A percentile compares a stretch with the other conserved stretches of the same genome.
phyloP scores from a whole-genome alignment of 2,113 vertebrate genomes.

The Corydoras sp. region DNA sequence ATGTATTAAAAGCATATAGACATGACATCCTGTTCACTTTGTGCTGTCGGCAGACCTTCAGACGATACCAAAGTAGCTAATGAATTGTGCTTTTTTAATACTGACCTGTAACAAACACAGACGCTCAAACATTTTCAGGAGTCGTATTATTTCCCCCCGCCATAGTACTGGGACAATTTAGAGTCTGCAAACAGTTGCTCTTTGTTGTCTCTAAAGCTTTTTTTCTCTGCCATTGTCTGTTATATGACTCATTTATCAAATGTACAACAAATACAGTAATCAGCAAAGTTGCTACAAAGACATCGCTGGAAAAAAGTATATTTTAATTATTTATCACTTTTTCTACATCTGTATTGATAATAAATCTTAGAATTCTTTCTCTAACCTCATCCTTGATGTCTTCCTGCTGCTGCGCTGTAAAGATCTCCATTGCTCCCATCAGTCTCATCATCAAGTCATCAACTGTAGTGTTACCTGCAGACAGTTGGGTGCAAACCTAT shows the following conservation, averaged over 20 bases:
- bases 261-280: not conserved
- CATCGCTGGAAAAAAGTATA: not conserved
- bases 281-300: not conserved
- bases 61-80: conserved; percentile 36
- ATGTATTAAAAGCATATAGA: conserved; percentile 27
- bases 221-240: conserved; percentile 17
- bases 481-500: conserved; percentile 48
- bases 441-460: conserved; percentile 99
- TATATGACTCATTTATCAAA: not conserved
- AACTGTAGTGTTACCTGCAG: conserved; percentile 92
- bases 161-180: conserved; percentile 28
- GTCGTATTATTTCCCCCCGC: conserved; percentile 25
- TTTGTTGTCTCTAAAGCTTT: conserved; percentile 37
- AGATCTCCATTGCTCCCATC: conserved; percentile 98
- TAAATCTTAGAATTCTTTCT: not conserved
- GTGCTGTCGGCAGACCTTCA: conserved; percentile 27
- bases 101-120: conserved; percentile 22
- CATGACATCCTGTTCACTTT: conserved; percentile 40
- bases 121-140: conserved; percentile 1
- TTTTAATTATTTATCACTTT: not conserved
- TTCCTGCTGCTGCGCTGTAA: conserved; percentile 95
- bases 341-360: not conserved
- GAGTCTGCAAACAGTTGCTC: conserved; percentile 30
- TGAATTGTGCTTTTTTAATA: conserved; percentile 29
- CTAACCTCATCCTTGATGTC: conserved; percentile 98